Conservation (phyloP, 2,113 vertebrate genomes). For the Epinephelus lanceolatus region DNA sequence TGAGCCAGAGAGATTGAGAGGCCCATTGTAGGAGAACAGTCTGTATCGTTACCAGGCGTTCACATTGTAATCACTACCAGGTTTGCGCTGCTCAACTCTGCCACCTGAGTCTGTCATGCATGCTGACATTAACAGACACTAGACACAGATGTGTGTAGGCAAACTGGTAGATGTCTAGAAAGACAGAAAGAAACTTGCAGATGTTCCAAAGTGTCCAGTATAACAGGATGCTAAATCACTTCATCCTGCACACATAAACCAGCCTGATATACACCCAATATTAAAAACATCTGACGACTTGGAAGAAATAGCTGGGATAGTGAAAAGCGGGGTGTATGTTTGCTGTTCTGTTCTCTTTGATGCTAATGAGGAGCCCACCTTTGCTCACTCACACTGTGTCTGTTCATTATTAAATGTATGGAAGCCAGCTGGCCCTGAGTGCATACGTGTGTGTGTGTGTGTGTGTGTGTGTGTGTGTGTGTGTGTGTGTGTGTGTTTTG, state of each 20-base stretch:
- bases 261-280: constrained; percentile 35
- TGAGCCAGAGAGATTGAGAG: constrained; percentile 53
- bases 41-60: constrained; percentile 60
- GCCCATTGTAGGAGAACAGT: constrained; percentile 50
- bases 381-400: constrained; percentile 34
- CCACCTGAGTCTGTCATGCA: constrained; percentile 56
- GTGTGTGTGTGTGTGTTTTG: background rate
- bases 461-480: background rate
- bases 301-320: constrained; percentile 14
- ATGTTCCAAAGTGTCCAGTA: constrained; percentile 22
- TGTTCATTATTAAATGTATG: constrained; percentile 43
- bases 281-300: constrained; percentile 63
- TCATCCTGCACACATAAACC: constrained; percentile 55
- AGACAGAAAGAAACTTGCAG: constrained; percentile 17
- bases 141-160: constrained; percentile 3
- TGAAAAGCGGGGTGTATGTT: background rate
- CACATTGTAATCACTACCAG: constrained; percentile 74
- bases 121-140: constrained; percentile 16
- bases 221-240: constrained; percentile 38
- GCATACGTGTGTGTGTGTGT: background rate
- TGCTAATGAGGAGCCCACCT: constrained; percentile 57
- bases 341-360: constrained; percentile 58
- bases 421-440: constrained; percentile 26
- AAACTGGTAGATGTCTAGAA: background rate
- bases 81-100: constrained; percentile 23